Percentiles rank a stretch among this genome's conserved stretches.
Conservation (phyloP, 1,140 invertebrate genomes). For the Philotrypesis tridentata region DNA sequence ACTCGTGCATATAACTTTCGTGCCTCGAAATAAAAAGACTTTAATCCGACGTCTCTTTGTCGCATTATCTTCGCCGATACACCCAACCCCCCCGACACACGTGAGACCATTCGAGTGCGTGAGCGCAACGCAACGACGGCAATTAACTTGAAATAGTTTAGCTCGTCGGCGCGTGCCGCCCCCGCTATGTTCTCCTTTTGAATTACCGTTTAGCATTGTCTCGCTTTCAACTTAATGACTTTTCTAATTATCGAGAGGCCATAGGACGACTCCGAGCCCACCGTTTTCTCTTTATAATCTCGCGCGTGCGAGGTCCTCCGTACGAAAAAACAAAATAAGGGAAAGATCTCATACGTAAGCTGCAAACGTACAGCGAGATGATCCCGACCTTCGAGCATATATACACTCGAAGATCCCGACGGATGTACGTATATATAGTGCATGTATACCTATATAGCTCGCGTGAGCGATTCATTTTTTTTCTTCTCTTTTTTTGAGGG, state of each 20-base stretch:
- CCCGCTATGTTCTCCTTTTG: background rate
- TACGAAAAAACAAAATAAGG: background rate
- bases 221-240: slow-evolving; percentile 18
- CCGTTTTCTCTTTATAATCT: background rate
- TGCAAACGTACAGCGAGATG: no score
- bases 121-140: background rate
- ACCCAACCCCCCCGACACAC: no score
- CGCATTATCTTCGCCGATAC: no score
- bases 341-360: no score
- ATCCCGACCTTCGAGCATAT: no score
- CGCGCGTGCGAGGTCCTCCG: background rate
- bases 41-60: no score
- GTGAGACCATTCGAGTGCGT: background rate
- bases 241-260: slow-evolving; percentile 1
- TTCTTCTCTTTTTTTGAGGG: no score
- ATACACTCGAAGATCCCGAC: no score
- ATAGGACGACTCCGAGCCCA: background rate
- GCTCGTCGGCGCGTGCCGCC: background rate
- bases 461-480: background rate
- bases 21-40: no score
- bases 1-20: no score
- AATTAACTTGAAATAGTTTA: background rate
- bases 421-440: background rate
- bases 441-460: no score
- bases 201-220: background rate